Evolutionary conservation across 2,113 vertebrate species (phyloP).

Genomic region (Paramisgurnus dabryanus): DNA sequence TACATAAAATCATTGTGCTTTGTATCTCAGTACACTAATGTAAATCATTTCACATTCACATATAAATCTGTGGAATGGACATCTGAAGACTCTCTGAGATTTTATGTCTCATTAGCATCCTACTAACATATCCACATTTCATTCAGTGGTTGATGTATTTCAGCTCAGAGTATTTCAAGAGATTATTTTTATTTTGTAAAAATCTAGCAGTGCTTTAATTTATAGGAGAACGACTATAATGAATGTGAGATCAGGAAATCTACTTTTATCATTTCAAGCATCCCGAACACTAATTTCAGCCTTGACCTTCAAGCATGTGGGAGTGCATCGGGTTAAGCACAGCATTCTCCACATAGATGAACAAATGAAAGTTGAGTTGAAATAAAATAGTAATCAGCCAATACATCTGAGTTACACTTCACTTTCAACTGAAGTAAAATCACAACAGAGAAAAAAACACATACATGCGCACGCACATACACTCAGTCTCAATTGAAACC

Average conservation of each 20-base stretch:
- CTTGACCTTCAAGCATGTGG: neutral
- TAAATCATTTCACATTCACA: neutral
- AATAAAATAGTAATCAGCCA: neutral
- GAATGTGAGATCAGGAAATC: slow-evolving; percentile 6
- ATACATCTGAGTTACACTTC: neutral
- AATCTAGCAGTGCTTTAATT: slow-evolving; percentile 12
- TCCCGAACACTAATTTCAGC: no score
- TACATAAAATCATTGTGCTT: neutral
- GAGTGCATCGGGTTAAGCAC: neutral
- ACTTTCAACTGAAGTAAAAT: neutral
- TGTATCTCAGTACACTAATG: neutral
- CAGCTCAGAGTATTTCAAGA: neutral
- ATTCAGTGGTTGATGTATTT: slow-evolving; percentile 9
- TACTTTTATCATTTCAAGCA: slow-evolving; percentile 2
- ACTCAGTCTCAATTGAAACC: slow-evolving; percentile 26
- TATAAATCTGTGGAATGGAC: slow-evolving; percentile 7
- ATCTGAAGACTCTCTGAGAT: neutral
- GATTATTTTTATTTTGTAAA: neutral
- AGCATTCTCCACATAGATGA: neutral
- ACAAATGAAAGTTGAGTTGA: neutral
- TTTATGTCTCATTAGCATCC: neutral
- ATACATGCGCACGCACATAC: neutral
- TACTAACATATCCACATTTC: slow-evolving; percentile 20
- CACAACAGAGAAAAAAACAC: neutral
- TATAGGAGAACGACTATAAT: neutral